Evolutionary conservation across 2,113 vertebrate genomes (phyloP).

Genomic region (Scophthalmus maximus): DNA sequence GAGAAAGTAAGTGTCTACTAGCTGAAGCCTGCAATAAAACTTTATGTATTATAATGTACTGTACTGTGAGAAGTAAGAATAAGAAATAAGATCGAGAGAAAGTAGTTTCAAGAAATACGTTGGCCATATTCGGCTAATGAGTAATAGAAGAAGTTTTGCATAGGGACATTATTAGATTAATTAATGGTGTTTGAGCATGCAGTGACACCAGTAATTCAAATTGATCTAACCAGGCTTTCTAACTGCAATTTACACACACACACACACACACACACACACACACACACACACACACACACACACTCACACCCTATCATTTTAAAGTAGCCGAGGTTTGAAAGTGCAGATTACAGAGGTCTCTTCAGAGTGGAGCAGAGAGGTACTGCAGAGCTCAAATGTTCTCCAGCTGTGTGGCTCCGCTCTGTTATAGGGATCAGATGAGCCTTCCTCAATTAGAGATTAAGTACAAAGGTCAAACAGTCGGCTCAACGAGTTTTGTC

Average conservation of each 20-base stretch:
- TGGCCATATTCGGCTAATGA: too few species aligned
- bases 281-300: slow-evolving; percentile 7
- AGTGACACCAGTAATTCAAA: neutral
- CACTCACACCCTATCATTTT: slow-evolving; percentile 25
- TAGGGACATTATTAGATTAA: neutral
- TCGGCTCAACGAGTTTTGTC: slow-evolving; percentile 48
- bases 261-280: slow-evolving; percentile 5
- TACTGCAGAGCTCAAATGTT: slow-evolving; percentile 57
- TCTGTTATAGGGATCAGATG: slow-evolving; percentile 58
- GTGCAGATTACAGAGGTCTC: slow-evolving; percentile 55
- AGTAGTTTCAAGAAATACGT: too few species aligned
- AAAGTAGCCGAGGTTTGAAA: slow-evolving; percentile 46
- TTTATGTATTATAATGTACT: neutral
- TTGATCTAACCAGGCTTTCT: neutral
- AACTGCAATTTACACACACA: slow-evolving; percentile 21
- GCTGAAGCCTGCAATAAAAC: slow-evolving; percentile 25
- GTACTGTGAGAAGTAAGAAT: neutral
- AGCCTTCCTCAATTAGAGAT: slow-evolving; percentile 57
- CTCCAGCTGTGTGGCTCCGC: slow-evolving; percentile 56
- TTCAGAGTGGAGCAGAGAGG: slow-evolving; percentile 45
- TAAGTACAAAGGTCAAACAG: slow-evolving; percentile 63
- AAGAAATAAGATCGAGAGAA: too few species aligned
- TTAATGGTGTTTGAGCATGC: neutral
- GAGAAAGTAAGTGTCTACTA: slow-evolving; percentile 5
- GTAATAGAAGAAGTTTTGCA: neutral